Conservation (phyloP, 2,888 invertebrate genomes). For the Drosophila paranaensis region DNA sequence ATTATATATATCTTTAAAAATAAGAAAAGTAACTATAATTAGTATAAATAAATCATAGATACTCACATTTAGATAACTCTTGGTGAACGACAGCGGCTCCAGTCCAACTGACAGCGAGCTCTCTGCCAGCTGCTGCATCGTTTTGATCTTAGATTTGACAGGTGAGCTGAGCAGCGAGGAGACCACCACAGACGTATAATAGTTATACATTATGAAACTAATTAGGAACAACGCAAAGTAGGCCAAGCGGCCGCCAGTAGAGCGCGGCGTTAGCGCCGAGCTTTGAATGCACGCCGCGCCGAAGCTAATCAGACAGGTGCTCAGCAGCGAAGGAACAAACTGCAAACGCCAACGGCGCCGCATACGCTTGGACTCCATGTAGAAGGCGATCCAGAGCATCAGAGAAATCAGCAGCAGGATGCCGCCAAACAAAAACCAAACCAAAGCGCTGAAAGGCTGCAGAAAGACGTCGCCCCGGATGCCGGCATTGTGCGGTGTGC, state of each 20-base stretch:
- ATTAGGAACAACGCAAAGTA: constrained; percentile 76
- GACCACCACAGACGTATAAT: constrained; percentile 88
- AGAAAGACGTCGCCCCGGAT: constrained; percentile 87
- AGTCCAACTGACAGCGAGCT: constrained; percentile 86
- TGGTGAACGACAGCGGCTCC: constrained; percentile 85
- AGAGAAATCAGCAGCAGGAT: constrained; percentile 80
- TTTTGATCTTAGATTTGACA: constrained; percentile 85
- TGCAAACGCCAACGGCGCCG: constrained; percentile 37
- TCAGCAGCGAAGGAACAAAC: constrained; percentile 78
- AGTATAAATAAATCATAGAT: too few relatives aligned
- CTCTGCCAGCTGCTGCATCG: constrained; percentile 85
- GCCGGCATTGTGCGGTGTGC: constrained; percentile 86
- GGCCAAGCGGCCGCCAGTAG: constrained; percentile 83
- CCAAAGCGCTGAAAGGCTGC: constrained; percentile 86
- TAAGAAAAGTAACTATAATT: too few relatives aligned
- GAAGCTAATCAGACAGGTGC: constrained; percentile 83
- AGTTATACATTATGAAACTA: constrained; percentile 86
- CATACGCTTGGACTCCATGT: constrained; percentile 63
- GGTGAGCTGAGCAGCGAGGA: constrained; percentile 87
- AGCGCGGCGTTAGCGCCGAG: constrained; percentile 84
- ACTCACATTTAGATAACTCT: constrained; percentile 79
- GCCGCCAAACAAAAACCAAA: constrained; percentile 86
- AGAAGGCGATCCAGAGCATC: constrained; percentile 82
- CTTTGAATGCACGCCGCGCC: constrained; percentile 86
- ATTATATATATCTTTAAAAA: too few relatives aligned